Percentiles rank a stretch among this genome's conserved stretches.
phyloP scores from a whole-genome alignment of 2,797 vertebrate species.

The Lacerta viridis region DNA sequence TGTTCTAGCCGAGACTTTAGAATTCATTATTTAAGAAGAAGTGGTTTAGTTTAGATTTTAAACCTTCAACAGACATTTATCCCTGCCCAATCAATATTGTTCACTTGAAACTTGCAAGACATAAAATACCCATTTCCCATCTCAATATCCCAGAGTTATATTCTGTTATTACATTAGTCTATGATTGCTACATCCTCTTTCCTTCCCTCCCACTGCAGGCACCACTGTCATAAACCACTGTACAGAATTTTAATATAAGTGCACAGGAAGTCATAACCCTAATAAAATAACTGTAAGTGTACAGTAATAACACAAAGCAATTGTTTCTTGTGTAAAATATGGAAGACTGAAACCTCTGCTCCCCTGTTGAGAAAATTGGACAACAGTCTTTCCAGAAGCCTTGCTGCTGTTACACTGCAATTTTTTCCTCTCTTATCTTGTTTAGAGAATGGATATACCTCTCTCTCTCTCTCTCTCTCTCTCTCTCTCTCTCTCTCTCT shows the following conservation, averaged over 20 bases:
- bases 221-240: not conserved
- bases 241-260: conserved; percentile 20
- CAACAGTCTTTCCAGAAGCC: not conserved
- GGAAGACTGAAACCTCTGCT: not conserved
- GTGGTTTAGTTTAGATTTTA: not conserved
- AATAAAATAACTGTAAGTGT: conserved; percentile 10
- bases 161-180: not conserved
- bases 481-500: no score
- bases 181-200: not conserved
- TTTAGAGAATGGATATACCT: not conserved
- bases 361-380: not conserved
- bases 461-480: no score
- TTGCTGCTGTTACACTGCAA: not conserved
- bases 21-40: not conserved
- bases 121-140: conserved; percentile 4
- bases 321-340: not conserved
- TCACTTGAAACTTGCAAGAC: not conserved
- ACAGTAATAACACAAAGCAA: not conserved
- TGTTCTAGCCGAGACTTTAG: not conserved
- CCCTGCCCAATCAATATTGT: not conserved
- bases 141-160: not conserved
- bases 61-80: not conserved
- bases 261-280: not conserved
- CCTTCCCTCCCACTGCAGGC: not conserved
- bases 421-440: not conserved